These are phyloP conservation scores for Pipistrellus pipistrellus DNA, from an alignment of 2,797 vertebrate genomes.

Conservation along the genomic window DNA sequence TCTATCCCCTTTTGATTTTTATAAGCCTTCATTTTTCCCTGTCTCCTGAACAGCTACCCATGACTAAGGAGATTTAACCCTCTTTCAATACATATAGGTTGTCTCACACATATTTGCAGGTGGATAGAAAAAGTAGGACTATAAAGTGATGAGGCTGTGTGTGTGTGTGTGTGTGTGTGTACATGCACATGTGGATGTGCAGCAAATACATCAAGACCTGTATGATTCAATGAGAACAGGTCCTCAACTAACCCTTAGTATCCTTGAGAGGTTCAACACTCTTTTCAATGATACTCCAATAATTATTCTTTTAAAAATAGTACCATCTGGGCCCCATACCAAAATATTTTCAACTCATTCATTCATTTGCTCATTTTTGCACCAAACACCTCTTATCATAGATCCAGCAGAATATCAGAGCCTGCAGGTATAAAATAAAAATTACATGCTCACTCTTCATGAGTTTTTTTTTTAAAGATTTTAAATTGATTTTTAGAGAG, in stretches of 20 bases:
- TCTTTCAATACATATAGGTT: background rate
- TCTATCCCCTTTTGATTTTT: constrained; percentile 68
- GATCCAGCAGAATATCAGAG: background rate
- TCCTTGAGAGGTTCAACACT: background rate
- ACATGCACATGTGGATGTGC: fast-evolving
- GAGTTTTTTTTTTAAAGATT: background rate
- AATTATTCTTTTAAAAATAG: background rate
- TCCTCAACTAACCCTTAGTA: too few species aligned
- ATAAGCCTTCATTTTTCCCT: constrained; percentile 66
- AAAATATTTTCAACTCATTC: constrained; percentile 22
- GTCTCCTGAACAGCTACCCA: constrained; percentile 70
- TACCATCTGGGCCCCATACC: background rate
- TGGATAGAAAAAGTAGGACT: constrained; percentile 10
- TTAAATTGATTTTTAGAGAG: background rate
- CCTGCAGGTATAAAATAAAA: background rate
- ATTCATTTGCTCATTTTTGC: constrained; percentile 1
- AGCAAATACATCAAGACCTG: background rate
- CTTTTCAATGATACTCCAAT: background rate
- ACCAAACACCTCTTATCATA: background rate
- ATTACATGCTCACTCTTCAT: background rate
- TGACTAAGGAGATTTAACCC: constrained; percentile 77
- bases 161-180: fast-evolving
- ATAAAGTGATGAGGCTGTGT: background rate
- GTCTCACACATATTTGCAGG: background rate
- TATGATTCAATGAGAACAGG: background rate